phyloP scores from a whole-genome alignment of 2,888 invertebrate species.

The Orthosia gracilis region DNA sequence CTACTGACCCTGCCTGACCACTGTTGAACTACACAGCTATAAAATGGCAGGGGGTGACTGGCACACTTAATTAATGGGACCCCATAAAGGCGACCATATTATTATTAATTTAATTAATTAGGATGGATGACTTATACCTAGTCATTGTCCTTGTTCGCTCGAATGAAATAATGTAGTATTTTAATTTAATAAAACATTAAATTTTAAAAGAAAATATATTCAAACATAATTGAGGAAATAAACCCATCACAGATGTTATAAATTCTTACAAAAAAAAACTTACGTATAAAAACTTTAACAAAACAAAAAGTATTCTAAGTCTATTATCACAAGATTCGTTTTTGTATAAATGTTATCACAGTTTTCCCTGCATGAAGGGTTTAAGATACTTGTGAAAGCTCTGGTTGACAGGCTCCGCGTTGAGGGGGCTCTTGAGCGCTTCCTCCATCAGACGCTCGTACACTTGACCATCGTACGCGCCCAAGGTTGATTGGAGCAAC shows the following conservation, averaged over 20 bases:
- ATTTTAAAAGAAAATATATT: background rate
- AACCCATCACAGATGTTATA: slow-evolving; percentile 33
- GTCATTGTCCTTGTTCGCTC: background rate
- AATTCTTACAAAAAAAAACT: background rate
- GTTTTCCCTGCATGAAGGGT: slow-evolving; percentile 94
- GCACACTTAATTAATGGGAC: too few species aligned
- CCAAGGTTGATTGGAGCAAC: slow-evolving; percentile 92
- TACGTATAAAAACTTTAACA: background rate
- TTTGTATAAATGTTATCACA: slow-evolving; percentile 83
- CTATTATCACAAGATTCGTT: slow-evolving; percentile 14
- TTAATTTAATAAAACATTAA: background rate
- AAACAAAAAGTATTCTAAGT: slow-evolving; percentile 4
- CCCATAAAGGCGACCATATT: too few species aligned
- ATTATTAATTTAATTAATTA: too few species aligned
- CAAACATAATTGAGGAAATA: slow-evolving; percentile 22
- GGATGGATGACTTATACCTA: too few species aligned
- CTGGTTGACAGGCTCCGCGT: slow-evolving; percentile 94
- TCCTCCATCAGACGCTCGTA: slow-evolving; percentile 95
- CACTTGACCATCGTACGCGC: slow-evolving; percentile 95
- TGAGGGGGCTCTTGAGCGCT: slow-evolving; percentile 95
- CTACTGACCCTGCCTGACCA: too few species aligned
- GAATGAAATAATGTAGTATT: background rate
- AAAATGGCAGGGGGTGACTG: too few species aligned
- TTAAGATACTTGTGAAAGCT: slow-evolving; percentile 94
- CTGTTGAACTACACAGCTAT: too few species aligned